Evolutionary conservation across 2,888 invertebrate genomes (phyloP).

Genomic region (Bombylius major): DNA sequence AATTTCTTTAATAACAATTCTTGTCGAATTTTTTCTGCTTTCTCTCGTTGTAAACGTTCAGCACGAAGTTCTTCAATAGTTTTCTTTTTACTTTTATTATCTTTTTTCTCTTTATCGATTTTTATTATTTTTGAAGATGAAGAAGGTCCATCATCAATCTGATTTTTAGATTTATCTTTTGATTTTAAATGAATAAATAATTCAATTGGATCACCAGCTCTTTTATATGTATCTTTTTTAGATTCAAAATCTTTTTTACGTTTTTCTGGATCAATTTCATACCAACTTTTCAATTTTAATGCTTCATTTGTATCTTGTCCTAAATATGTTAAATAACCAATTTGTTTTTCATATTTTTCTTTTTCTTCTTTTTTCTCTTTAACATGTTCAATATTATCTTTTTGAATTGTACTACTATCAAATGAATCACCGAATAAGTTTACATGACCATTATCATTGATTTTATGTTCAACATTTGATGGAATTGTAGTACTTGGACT

Average conservation of each 20-base stretch:
- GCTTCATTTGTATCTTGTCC: slow-evolving; percentile 86
- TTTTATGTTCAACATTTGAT: neutral
- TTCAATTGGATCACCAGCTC: slow-evolving; percentile 58
- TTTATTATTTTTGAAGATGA: neutral
- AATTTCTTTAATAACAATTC: slow-evolving; percentile 31
- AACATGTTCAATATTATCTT: slow-evolving; percentile 83
- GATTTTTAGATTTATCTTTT: slow-evolving; percentile 27
- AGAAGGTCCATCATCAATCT: neutral
- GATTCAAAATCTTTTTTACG: slow-evolving; percentile 33
- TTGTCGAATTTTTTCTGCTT: slow-evolving; percentile 57
- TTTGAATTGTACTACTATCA: slow-evolving; percentile 8
- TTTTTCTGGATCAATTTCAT: slow-evolving; percentile 49
- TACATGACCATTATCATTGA: slow-evolving; percentile 44
- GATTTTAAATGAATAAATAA: slow-evolving; percentile 36
- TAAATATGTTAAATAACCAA: slow-evolving; percentile 89
- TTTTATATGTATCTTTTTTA: slow-evolving; percentile 52
- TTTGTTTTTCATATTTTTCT: slow-evolving; percentile 95
- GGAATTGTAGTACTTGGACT: neutral
- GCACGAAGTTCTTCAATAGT: slow-evolving; percentile 1
- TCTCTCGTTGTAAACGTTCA: slow-evolving; percentile 49
- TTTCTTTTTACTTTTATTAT: slow-evolving; percentile 24
- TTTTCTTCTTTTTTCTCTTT: slow-evolving; percentile 80
- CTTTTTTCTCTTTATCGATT: slow-evolving; percentile 17
- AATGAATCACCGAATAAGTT: slow-evolving; percentile 58
- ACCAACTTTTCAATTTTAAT: slow-evolving; percentile 80